These are phyloP conservation scores for Psittacara wagleri DNA, from an alignment of 2,113 vertebrate genomes.

Conservation along the genomic window DNA sequence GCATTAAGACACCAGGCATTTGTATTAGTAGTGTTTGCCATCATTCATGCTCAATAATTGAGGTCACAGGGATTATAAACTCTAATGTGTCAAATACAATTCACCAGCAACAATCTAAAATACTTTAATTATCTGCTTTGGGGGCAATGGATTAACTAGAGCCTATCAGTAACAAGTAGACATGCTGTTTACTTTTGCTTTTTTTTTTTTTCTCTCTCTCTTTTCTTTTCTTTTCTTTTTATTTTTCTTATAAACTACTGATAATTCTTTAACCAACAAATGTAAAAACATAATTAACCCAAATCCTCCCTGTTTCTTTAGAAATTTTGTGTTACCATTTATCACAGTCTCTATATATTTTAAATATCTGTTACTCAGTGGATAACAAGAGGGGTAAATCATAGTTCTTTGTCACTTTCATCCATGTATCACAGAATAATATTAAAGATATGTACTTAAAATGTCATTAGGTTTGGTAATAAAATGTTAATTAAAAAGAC, in stretches of 20 bases:
- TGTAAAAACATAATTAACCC: neutral
- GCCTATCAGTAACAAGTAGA: neutral
- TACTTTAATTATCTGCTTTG: constrained; percentile 63
- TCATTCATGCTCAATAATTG: constrained; percentile 74
- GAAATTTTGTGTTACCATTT: neutral
- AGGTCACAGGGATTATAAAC: constrained; percentile 71
- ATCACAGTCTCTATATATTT: neutral
- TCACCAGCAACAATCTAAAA: constrained; percentile 58
- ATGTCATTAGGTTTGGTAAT: neutral
- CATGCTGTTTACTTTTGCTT: neutral
- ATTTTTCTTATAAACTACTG: neutral
- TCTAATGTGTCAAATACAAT: constrained; percentile 72
- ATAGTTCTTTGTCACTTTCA: neutral
- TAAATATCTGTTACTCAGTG: neutral
- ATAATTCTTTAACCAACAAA: neutral
- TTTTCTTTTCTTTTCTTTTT: too few species aligned
- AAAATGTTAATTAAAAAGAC: neutral
- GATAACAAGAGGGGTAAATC: neutral
- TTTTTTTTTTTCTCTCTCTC: neutral
- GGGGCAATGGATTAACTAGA: constrained; percentile 51
- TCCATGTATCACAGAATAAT: neutral
- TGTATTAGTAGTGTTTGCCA: constrained; percentile 71
- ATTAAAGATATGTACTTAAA: neutral
- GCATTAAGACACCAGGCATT: constrained; percentile 55
- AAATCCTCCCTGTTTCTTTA: neutral